phyloP scores from a whole-genome alignment of 2,797 vertebrate genomes.

The Pristis pectinata region DNA sequence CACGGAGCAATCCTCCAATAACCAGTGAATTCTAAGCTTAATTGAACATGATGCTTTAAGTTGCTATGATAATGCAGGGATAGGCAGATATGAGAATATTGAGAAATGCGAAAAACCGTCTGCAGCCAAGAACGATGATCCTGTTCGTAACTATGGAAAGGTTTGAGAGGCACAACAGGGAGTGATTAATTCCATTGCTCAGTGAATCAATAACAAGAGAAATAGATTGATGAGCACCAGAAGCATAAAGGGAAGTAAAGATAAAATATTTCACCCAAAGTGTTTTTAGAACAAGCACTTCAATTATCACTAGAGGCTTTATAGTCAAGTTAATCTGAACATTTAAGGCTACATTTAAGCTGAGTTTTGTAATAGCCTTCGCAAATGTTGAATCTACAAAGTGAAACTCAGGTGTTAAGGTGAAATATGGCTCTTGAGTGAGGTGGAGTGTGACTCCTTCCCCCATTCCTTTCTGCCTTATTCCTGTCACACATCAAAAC shows the following conservation, averaged over 20 bases:
- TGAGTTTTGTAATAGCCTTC: not conserved
- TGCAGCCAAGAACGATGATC: not conserved
- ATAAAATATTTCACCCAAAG: not conserved
- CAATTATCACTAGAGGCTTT: not conserved
- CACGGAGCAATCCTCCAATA: not conserved
- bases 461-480: not conserved
- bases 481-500: not conserved
- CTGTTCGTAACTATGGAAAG: not conserved
- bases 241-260: not conserved
- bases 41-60: not conserved
- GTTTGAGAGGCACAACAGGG: not conserved
- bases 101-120: not conserved
- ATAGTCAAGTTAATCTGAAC: not conserved
- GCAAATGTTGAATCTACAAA: not conserved
- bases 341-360: not conserved
- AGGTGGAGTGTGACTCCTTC: too few relatives aligned
- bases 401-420: not conserved
- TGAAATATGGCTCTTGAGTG: not conserved
- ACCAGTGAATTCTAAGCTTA: not conserved
- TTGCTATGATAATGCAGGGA: too few relatives aligned
- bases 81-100: not conserved
- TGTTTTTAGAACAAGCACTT: not conserved
- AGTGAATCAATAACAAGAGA: not conserved
- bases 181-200: slow-evolving; percentile 2
- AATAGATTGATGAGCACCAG: not conserved